Evolutionary conservation across 2,113 vertebrate genomes (phyloP).

Genomic region (Ceratotherium simum): DNA sequence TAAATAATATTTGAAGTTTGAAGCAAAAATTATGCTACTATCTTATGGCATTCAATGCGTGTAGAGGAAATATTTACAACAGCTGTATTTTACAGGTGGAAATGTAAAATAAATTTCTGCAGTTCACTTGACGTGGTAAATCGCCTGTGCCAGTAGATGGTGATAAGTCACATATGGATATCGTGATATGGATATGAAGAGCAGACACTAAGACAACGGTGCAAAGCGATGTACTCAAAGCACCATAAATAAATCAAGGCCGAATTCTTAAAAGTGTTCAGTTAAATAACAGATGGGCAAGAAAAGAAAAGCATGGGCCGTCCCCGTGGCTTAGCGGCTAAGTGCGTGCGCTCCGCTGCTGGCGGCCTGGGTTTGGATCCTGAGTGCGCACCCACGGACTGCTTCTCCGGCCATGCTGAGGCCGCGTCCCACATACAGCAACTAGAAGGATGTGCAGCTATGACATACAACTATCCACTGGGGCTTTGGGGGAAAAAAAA

Average conservation of each 20-base stretch:
- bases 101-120: neutral
- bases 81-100: neutral
- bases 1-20: neutral
- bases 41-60: neutral
- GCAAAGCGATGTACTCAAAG: neutral
- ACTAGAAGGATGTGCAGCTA: too few species aligned
- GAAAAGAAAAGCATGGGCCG: neutral
- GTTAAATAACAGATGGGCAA: neutral
- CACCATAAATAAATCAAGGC: neutral
- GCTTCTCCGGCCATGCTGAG: too few species aligned
- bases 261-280: neutral
- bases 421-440: too few species aligned
- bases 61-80: neutral
- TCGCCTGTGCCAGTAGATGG: neutral
- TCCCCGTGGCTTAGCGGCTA: too few species aligned
- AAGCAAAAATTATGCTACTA: neutral
- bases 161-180: neutral
- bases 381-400: too few species aligned
- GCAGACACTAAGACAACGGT: neutral
- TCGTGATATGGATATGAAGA: neutral
- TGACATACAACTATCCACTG: too few species aligned
- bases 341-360: too few species aligned
- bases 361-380: too few species aligned
- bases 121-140: neutral
- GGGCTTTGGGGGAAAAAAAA: too few species aligned